Evolutionary conservation across 2,797 vertebrate species (phyloP).

Genomic region (Channallabes apus): DNA sequence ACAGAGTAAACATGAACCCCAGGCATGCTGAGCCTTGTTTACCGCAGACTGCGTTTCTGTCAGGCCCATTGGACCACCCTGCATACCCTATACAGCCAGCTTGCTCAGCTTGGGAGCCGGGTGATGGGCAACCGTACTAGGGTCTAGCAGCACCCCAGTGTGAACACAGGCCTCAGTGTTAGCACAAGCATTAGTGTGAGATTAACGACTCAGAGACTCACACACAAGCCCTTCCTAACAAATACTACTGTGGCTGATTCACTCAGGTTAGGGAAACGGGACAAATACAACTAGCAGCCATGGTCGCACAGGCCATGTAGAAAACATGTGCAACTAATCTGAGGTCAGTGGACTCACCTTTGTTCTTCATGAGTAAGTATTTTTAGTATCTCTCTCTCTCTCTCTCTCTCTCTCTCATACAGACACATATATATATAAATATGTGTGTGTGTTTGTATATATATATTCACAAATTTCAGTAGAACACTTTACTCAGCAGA

Average conservation of each 20-base stretch:
- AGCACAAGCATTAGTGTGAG: slow-evolving; percentile 41
- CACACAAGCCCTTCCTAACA: slow-evolving; percentile 32
- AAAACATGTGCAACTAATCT: not conserved
- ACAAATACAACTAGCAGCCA: not conserved
- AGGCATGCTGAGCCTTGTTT: slow-evolving; percentile 77
- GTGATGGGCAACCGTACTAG: slow-evolving; percentile 54
- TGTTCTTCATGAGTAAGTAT: not conserved
- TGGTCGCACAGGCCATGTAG: not conserved
- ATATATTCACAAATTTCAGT: too few relatives aligned
- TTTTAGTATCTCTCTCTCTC: not conserved
- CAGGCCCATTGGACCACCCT: slow-evolving; percentile 63
- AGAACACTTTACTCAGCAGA: slow-evolving; percentile 10
- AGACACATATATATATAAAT: too few relatives aligned
- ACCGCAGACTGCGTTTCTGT: slow-evolving; percentile 68
- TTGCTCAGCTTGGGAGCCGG: slow-evolving; percentile 37
- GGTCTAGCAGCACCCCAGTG: slow-evolving; percentile 35
- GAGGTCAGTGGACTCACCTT: not conserved
- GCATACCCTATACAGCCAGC: slow-evolving; percentile 55
- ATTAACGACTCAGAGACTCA: slow-evolving; percentile 41
- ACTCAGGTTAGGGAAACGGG: slow-evolving; percentile 30
- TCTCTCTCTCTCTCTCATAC: not conserved
- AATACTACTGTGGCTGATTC: slow-evolving; percentile 32
- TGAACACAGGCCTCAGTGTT: slow-evolving; percentile 41
- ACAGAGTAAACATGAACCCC: slow-evolving; percentile 78
- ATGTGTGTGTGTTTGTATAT: too few relatives aligned